Percentiles rank a stretch among this genome's conserved stretches.
phyloP scores from a whole-genome alignment of 2,113 vertebrate species.

The Neomonachus schauinslandi region DNA sequence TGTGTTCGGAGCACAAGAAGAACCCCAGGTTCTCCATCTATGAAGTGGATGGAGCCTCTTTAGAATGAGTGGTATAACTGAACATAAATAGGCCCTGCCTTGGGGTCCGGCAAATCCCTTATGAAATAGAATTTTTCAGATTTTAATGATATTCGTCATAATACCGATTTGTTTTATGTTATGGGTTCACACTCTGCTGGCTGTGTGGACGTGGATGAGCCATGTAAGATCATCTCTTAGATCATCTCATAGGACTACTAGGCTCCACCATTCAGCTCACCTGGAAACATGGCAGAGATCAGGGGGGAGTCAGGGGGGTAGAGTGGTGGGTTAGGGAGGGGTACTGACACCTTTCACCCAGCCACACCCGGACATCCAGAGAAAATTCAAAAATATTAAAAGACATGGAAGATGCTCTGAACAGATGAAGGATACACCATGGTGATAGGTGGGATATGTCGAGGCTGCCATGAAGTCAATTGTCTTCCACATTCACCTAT shows the following conservation, averaged over 20 bases:
- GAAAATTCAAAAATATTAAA: not conserved
- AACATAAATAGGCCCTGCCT: not conserved
- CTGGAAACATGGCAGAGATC: not conserved
- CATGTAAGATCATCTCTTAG: not conserved
- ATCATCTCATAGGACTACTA: not conserved
- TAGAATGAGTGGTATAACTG: not conserved
- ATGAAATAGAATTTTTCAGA: not conserved
- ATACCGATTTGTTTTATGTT: not conserved
- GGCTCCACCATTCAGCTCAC: not conserved
- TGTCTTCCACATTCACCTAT: not conserved
- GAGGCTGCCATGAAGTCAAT: rapidly evolving
- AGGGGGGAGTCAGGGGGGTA: not conserved
- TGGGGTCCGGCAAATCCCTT: not conserved
- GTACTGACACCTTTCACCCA: not conserved
- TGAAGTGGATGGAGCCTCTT: not conserved
- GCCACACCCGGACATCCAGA: not conserved
- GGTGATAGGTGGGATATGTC: no score
- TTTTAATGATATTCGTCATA: not conserved
- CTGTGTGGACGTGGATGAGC: not conserved
- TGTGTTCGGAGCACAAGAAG: not conserved
- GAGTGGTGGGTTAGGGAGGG: not conserved
- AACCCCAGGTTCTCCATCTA: not conserved
- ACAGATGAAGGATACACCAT: not conserved
- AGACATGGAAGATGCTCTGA: not conserved
- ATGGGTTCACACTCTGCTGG: not conserved